Evolutionary conservation across 2,888 invertebrate genomes (phyloP).

Genomic region (Nematopogon swammerdamellus): DNA sequence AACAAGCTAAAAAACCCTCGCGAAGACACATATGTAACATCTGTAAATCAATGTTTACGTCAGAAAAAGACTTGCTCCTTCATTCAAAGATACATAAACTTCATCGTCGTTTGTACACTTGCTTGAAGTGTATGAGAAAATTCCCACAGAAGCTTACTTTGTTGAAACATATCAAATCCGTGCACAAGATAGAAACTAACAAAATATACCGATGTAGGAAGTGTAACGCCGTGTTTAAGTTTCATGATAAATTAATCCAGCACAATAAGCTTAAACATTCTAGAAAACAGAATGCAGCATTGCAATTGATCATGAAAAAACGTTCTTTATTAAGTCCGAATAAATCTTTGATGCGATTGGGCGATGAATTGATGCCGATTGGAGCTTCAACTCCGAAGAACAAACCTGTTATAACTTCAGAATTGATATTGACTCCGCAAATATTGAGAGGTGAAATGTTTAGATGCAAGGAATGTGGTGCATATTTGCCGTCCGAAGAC

Average conservation of each 20-base stretch:
- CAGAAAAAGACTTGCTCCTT: background rate
- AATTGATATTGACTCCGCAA: too few species aligned
- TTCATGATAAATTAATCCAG: background rate
- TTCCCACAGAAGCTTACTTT: background rate
- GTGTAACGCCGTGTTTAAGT: background rate
- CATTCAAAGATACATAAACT: background rate
- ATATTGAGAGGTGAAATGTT: background rate
- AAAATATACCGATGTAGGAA: background rate
- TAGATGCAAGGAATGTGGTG: background rate
- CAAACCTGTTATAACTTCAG: too few species aligned
- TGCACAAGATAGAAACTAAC: background rate
- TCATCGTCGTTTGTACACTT: background rate
- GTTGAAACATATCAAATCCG: background rate
- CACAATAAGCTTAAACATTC: background rate
- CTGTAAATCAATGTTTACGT: background rate
- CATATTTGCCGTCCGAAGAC: background rate
- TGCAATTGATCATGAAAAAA: too few species aligned
- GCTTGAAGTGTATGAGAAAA: background rate
- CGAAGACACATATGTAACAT: background rate
- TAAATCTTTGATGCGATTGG: too few species aligned
- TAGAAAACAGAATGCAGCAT: too few species aligned
- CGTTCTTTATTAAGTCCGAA: too few species aligned
- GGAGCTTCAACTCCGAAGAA: too few species aligned
- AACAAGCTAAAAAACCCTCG: too few species aligned
- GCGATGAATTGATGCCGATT: too few species aligned